A percentile compares a stretch with the other conserved stretches of the same genome.
Conservation (phyloP, 2,797 vertebrate species). For the Remorina albescens region DNA sequence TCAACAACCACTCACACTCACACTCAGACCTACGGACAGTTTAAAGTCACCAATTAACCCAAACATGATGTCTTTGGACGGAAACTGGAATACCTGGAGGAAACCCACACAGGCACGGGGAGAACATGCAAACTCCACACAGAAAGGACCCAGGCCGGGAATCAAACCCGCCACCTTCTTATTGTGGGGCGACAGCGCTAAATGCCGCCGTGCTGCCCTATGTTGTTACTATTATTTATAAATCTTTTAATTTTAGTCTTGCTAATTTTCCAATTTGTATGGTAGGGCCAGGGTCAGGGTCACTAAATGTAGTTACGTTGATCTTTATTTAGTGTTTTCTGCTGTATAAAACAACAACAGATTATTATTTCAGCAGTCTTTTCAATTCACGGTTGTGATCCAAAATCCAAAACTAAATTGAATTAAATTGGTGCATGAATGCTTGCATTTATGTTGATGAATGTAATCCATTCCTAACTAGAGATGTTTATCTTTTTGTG, state of each 20-base stretch:
- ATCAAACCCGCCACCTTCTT: too few species aligned
- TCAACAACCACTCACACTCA: too few species aligned
- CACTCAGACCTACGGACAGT: too few species aligned
- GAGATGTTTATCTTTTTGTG: not conserved
- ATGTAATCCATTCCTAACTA: not conserved
- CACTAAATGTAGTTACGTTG: not conserved
- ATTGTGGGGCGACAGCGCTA: too few species aligned
- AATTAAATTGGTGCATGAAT: slow-evolving; percentile 1
- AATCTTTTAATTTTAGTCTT: not conserved
- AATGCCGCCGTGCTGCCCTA: too few species aligned
- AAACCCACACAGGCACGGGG: too few species aligned
- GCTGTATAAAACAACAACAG: not conserved
- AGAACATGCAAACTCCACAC: too few species aligned
- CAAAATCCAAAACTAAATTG: not conserved
- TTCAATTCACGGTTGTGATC: not conserved
- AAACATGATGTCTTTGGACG: too few species aligned
- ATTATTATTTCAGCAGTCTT: too few species aligned
- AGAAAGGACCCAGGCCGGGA: too few species aligned
- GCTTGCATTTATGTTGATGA: not conserved
- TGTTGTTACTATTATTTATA: not conserved
- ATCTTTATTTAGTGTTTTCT: slow-evolving; percentile 3
- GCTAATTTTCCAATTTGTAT: not conserved
- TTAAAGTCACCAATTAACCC: too few species aligned
- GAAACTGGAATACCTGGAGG: too few species aligned
- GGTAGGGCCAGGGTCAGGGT: not conserved